Evolutionary conservation across 2,888 invertebrate species (phyloP).

Genomic region (Conus canariensis): DNA sequence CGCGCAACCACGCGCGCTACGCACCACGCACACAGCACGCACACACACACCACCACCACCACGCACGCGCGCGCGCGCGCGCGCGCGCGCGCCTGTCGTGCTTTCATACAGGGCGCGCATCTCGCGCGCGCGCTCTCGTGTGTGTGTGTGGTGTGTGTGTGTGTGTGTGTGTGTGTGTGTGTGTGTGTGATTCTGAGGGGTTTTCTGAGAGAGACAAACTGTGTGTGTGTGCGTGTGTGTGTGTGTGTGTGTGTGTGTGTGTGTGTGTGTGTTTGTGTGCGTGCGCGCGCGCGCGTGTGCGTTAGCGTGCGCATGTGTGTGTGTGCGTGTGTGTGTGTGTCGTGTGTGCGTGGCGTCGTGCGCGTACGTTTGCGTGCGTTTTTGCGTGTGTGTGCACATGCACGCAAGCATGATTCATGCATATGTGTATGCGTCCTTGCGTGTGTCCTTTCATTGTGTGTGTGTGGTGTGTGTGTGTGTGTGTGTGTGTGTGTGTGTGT

Average conservation of each 20-base stretch:
- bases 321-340: conserved; percentile 17
- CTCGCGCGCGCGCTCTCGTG: too few relatives aligned
- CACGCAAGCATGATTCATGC: too few relatives aligned
- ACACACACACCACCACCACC: too few relatives aligned
- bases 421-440: too few relatives aligned
- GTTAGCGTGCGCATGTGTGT: neutral
- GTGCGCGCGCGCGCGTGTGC: neutral
- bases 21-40: too few relatives aligned
- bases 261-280: neutral
- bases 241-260: neutral
- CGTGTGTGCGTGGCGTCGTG: too few relatives aligned
- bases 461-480: conserved; percentile 18
- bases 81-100: neutral
- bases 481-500: neutral
- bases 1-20: too few relatives aligned
- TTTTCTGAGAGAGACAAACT: neutral
- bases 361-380: too few relatives aligned
- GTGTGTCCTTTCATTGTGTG: too few relatives aligned
- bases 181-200: neutral
- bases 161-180: neutral
- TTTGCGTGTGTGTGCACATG: too few relatives aligned
- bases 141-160: neutral
- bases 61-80: neutral
- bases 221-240: neutral
- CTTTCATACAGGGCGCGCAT: neutral